A percentile compares a stretch with the other conserved stretches of the same genome.
Evolutionary conservation across 2,113 vertebrate species (phyloP).

Genomic region (Oncorhynchus keta): DNA sequence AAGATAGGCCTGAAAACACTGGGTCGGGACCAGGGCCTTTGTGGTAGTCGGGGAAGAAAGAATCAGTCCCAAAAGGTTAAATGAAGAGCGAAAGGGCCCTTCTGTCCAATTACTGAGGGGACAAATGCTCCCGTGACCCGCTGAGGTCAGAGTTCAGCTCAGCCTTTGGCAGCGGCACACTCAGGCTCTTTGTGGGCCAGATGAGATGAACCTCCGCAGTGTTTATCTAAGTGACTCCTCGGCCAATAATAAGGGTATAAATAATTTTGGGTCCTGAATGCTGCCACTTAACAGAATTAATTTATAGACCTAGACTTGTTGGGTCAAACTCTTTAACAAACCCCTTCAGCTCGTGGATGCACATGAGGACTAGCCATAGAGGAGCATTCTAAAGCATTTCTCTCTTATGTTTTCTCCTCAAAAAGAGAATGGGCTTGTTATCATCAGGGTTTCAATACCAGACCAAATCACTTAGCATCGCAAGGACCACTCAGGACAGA

Average conservation of each 20-base stretch:
- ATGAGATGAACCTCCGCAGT: conserved; percentile 74
- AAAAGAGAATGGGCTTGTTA: neutral
- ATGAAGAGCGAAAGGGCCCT: conserved; percentile 78
- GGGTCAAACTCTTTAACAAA: conserved; percentile 31
- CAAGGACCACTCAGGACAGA: neutral
- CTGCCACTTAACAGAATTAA: conserved; percentile 74
- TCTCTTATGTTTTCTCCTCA: neutral
- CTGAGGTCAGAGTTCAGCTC: conserved; percentile 67
- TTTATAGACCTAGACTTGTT: conserved; percentile 60
- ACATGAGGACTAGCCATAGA: neutral
- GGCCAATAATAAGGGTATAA: conserved; percentile 72
- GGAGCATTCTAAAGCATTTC: neutral
- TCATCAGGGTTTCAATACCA: neutral
- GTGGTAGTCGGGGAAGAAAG: conserved; percentile 65
- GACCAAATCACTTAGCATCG: too few relatives aligned
- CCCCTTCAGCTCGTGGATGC: neutral
- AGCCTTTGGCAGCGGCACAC: conserved; percentile 71
- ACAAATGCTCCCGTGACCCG: conserved; percentile 74
- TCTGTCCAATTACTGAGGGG: conserved; percentile 76
- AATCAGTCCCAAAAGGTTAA: conserved; percentile 75
- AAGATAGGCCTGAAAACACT: conserved; percentile 72
- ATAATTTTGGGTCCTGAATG: conserved; percentile 66
- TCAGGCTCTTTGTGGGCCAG: conserved; percentile 70
- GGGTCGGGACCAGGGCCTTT: conserved; percentile 76
- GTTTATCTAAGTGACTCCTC: conserved; percentile 74